phyloP scores from a whole-genome alignment of 2,113 vertebrate species.

The Varanus salvator region DNA sequence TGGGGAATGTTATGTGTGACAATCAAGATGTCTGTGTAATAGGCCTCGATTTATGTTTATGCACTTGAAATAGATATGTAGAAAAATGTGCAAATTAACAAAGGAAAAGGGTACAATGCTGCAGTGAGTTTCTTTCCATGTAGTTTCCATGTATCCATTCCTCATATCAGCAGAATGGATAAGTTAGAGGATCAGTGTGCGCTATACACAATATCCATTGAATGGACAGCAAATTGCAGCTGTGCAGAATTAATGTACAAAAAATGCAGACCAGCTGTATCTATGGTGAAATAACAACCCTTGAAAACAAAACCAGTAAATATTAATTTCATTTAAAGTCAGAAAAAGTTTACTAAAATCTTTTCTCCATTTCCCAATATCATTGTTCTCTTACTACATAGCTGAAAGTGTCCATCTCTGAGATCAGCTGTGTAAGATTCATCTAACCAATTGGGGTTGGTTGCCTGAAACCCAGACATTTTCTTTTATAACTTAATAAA shows the following conservation, averaged over 20 bases:
- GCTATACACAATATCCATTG: neutral
- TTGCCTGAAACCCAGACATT: neutral
- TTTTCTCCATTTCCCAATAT: conserved; percentile 39
- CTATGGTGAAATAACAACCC: conserved; percentile 15
- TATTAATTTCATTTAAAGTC: conserved; percentile 56
- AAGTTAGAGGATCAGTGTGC: neutral
- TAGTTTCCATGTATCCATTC: neutral
- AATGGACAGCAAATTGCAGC: neutral
- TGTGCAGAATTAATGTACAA: neutral
- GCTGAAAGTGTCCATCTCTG: conserved; percentile 24
- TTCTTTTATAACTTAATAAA: neutral
- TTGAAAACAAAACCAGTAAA: neutral
- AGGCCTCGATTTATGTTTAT: neutral
- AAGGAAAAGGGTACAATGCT: neutral
- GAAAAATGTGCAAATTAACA: neutral
- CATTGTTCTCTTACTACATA: neutral
- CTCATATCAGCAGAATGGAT: neutral
- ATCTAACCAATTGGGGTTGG: neutral
- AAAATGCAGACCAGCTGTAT: neutral
- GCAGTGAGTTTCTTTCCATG: neutral
- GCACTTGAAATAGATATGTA: neutral
- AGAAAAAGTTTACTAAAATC: conserved; percentile 43
- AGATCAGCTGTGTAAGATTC: conserved; percentile 17
- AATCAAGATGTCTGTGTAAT: neutral
- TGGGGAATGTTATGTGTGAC: neutral